phyloP scores from a whole-genome alignment of 2,113 vertebrate species.

The Sebastes schlegelii region DNA sequence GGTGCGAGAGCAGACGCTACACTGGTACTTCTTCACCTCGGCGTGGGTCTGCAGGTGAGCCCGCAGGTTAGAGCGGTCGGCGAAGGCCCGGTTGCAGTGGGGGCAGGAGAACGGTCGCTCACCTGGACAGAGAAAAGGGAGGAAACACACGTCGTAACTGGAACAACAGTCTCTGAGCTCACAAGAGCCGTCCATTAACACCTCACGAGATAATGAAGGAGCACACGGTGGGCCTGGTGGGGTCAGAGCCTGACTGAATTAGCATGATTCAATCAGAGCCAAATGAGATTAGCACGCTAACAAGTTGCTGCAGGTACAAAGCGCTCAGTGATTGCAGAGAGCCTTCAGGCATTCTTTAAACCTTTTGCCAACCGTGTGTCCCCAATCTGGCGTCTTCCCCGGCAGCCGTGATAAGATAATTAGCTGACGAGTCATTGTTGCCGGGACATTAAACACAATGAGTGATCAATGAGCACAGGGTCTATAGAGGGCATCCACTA shows the following conservation, averaged over 20 bases:
- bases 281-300: conserved; percentile 78
- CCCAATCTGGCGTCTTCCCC: conserved; percentile 48
- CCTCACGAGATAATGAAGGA: conserved; percentile 66
- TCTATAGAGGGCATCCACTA: conserved; percentile 55
- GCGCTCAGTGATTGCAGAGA: conserved; percentile 62
- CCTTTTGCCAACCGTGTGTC: conserved; percentile 64
- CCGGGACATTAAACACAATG: conserved; percentile 71
- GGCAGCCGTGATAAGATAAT: conserved; percentile 72
- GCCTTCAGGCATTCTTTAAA: conserved; percentile 57
- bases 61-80: conserved; percentile 96
- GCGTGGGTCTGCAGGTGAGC: conserved; percentile 99
- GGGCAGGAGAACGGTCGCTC: conserved; percentile 97
- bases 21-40: conserved; percentile 98
- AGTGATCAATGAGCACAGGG: conserved; percentile 77
- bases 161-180: conserved; percentile 16
- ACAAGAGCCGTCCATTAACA: conserved; percentile 58
- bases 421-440: conserved; percentile 66
- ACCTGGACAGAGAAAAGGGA: conserved; percentile 77
- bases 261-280: conserved; percentile 78
- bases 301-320: conserved; percentile 74
- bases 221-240: conserved; percentile 60
- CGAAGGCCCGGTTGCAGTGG: conserved; percentile 96
- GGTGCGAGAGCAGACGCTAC: conserved; percentile 92
- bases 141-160: conserved; percentile 30
- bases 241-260: conserved; percentile 72